phyloP scores from a whole-genome alignment of 2,113 vertebrate genomes.

The Microcebus tavaratra region DNA sequence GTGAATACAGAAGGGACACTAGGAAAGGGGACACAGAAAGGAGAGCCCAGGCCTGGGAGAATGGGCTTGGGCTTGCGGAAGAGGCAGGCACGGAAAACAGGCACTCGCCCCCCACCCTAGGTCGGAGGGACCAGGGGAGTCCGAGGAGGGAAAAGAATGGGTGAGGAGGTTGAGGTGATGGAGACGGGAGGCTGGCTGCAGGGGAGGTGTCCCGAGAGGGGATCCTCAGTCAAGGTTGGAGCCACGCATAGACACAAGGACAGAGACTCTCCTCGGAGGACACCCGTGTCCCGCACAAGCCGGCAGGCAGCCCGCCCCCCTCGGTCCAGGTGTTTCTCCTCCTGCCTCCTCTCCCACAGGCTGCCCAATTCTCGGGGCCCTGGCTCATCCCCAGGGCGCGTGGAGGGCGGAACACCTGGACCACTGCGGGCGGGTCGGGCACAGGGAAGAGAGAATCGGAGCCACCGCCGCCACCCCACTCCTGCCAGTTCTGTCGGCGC shows the following conservation, averaged over 20 bases:
- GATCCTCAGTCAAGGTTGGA: not conserved
- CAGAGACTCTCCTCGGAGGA: not conserved
- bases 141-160: not conserved
- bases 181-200: not conserved
- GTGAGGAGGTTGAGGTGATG: not conserved
- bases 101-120: rapidly evolving
- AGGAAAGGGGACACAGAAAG: not conserved
- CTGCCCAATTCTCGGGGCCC: not conserved
- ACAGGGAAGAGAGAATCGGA: not conserved
- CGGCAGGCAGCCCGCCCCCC: not conserved
- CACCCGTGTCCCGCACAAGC: not conserved
- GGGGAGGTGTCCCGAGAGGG: not conserved
- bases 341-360: not conserved
- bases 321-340: not conserved
- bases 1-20: not conserved
- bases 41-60: not conserved
- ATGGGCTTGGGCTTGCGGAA: not conserved
- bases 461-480: no score
- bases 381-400: not conserved
- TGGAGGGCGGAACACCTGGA: not conserved
- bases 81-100: not conserved
- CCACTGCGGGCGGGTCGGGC: rapidly evolving
- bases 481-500: not conserved
- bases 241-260: not conserved
- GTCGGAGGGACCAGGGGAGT: not conserved